These are phyloP conservation scores for Ceratosolen fusciceps DNA, from an alignment of 1,140 invertebrate species.

Conservation along the genomic window DNA sequence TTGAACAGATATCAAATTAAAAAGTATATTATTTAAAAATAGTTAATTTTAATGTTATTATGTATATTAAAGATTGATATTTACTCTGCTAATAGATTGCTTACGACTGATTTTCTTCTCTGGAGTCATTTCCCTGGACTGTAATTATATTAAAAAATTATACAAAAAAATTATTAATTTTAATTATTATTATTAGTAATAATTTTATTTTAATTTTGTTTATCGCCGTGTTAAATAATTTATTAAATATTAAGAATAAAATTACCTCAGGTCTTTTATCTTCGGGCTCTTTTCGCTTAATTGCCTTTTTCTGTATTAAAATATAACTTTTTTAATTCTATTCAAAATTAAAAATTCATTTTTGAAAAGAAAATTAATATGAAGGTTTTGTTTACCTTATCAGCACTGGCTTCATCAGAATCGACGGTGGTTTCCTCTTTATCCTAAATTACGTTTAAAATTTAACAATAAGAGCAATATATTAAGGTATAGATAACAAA, in stretches of 20 bases:
- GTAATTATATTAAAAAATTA: constrained; percentile 20
- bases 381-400: constrained; percentile 57
- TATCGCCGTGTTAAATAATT: background rate
- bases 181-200: background rate
- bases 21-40: background rate
- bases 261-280: constrained; percentile 57
- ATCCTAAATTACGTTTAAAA: constrained; percentile 54
- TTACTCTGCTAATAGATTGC: constrained; percentile 63
- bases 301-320: constrained; percentile 50
- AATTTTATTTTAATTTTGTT: background rate
- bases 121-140: constrained; percentile 54
- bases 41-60: background rate
- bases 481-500: background rate
- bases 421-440: constrained; percentile 71
- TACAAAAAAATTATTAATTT: background rate
- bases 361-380: background rate
- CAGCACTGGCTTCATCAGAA: constrained; percentile 65
- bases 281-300: constrained; percentile 61
- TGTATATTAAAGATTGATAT: too few relatives aligned
- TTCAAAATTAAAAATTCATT: background rate
- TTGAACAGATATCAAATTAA: constrained; percentile 21
- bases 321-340: constrained; percentile 2
- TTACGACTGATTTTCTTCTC: constrained; percentile 62
- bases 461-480: constrained; percentile 10
- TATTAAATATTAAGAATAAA: background rate